Evolutionary conservation across 2,797 vertebrate species (phyloP).

Genomic region (Bradypodion ventrale): DNA sequence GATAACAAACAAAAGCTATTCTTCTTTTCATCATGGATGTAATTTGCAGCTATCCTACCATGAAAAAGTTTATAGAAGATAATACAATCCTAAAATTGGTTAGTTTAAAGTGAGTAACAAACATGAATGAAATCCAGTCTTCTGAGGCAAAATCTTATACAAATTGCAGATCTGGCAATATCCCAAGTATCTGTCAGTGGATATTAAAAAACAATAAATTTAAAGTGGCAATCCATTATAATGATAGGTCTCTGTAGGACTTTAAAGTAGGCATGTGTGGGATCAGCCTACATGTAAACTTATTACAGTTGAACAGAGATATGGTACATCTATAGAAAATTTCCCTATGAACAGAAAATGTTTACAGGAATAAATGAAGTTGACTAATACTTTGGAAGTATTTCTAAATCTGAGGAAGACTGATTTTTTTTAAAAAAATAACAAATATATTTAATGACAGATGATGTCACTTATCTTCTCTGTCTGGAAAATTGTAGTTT

Average conservation of each 20-base stretch:
- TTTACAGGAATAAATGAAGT: neutral
- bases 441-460: constrained; percentile 6
- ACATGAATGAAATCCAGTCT: neutral
- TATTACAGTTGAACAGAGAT: too few species aligned
- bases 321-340: neutral
- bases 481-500: neutral
- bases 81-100: neutral
- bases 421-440: neutral
- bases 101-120: neutral
- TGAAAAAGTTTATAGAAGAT: neutral
- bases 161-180: neutral
- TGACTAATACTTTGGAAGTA: neutral
- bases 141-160: neutral
- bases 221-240: neutral
- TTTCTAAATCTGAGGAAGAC: neutral
- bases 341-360: neutral
- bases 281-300: neutral
- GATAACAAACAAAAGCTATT: neutral
- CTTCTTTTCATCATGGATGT: neutral
- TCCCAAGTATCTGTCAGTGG: neutral
- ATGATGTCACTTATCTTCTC: constrained; percentile 5
- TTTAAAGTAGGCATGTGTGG: too few species aligned
- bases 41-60: neutral
- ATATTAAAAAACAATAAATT: neutral
- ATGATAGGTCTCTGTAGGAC: too few species aligned